Percentiles rank a stretch among this genome's conserved stretches.
phyloP scores from a whole-genome alignment of 2,888 invertebrate genomes.

The Pinctada fucata region DNA sequence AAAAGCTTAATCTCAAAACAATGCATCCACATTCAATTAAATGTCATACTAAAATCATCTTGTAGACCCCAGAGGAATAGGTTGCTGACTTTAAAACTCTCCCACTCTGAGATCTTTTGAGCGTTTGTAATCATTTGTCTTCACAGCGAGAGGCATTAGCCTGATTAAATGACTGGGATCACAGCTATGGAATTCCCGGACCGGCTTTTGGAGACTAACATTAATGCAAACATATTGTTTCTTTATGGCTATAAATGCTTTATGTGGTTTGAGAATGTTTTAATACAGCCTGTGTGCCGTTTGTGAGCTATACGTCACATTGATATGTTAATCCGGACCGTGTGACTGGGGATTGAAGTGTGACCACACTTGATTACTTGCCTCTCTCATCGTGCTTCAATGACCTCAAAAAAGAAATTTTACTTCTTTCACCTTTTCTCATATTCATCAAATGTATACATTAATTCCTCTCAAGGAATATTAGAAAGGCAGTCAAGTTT shows the following conservation, averaged over 20 bases:
- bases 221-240: constrained; percentile 21
- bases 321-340: neutral
- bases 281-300: neutral
- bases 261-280: constrained; percentile 19
- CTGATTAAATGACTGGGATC: constrained; percentile 16
- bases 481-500: too few relatives aligned
- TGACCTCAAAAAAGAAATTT: neutral
- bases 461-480: neutral
- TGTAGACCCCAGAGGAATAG: neutral
- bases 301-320: neutral
- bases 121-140: constrained; percentile 5
- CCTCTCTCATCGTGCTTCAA: neutral
- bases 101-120: neutral
- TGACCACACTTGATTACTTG: neutral
- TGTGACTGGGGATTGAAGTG: neutral
- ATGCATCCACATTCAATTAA: constrained; percentile 3
- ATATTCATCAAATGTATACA: neutral
- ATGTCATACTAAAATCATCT: constrained; percentile 1
- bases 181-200: constrained; percentile 1
- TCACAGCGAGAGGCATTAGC: neutral
- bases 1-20: constrained; percentile 8
- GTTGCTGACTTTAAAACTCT: neutral
- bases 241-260: constrained; percentile 14
- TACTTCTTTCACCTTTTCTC: neutral
- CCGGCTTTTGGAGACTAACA: constrained; percentile 9